Conservation (phyloP, 2,113 vertebrate species). For the Corythornis madagascariensis region DNA sequence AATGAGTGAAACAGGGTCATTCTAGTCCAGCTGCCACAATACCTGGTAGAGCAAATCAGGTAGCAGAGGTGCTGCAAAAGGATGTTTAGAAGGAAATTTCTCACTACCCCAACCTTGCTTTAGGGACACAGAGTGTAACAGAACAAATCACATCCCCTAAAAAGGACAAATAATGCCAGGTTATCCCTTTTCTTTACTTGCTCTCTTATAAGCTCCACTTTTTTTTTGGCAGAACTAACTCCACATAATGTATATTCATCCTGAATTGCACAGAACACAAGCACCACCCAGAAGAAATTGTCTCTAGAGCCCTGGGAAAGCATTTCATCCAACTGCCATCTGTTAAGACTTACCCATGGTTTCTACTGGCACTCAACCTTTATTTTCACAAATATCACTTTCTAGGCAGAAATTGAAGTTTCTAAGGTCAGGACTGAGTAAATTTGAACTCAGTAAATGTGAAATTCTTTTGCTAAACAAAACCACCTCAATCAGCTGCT, state of each 20-base stretch:
- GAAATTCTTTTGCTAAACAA: neutral
- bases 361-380: neutral
- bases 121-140: neutral
- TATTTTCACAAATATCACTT: constrained; percentile 14
- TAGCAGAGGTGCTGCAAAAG: neutral
- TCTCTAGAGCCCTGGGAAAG: neutral
- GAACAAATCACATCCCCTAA: neutral
- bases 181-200: neutral
- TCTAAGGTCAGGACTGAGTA: constrained; percentile 10
- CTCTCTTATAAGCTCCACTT: neutral
- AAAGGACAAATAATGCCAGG: neutral
- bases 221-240: neutral
- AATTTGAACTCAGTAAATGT: neutral
- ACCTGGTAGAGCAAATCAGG: neutral
- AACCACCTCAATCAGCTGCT: neutral
- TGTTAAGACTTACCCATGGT: constrained; percentile 27
- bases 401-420: constrained; percentile 8
- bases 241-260: neutral
- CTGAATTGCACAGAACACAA: neutral
- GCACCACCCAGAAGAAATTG: neutral
- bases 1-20: neutral
- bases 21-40: neutral
- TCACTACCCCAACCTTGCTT: neutral
- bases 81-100: neutral
- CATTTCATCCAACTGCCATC: constrained; percentile 28